Evolutionary conservation across 2,888 invertebrate species (phyloP), one percentile per base, ranked within the genome.

Genomic region (Drosophila silvestris): DNA sequence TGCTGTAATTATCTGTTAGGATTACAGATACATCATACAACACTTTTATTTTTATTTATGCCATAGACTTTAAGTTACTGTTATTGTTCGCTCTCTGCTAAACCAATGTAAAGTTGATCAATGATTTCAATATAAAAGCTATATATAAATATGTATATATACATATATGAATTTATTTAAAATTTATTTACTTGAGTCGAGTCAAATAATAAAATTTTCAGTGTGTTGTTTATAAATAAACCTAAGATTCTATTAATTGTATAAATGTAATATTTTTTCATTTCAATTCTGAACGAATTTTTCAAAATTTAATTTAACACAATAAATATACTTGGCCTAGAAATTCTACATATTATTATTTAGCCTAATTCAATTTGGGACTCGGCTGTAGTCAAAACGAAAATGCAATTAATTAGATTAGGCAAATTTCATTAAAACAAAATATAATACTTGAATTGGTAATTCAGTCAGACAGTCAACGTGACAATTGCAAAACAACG

Each of bases 401-500:
- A 16, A 35, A 37, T 63, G 52, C 56, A 30, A 63, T 63, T 71
- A n/a, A 63, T 63, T 71, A n/a, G 44, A 57, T 71, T 71, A 22
- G 16, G 19, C 33, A 39, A 54, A 47, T 60, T 60, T n/a, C 5
- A 10, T 28, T n/a, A 19, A 28, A 26, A 28, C 4, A 39, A 5
- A 7, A 30, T n/a, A 32, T 50, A 28, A 22, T 12, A 19, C 22
- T 35, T 12, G 14, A 30, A 22, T 54, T 53, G 5, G 10, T 22
- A 22, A 54, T 37, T 35, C 16, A 37, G 37, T 32, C 37, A 56
- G 28, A 50, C 47, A 39, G 22, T 22, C 37, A 33, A 57, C 68
- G 68, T 68, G 68, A 68, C 68, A 19, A 33, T 68, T 50, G 19
- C 5, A 14, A 7, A 19, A 28, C 32, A 58, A 19, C 22, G 32